These are phyloP conservation scores for Xenus cinereus DNA, from an alignment of 2,113 vertebrate genomes.

Conservation along the genomic window DNA sequence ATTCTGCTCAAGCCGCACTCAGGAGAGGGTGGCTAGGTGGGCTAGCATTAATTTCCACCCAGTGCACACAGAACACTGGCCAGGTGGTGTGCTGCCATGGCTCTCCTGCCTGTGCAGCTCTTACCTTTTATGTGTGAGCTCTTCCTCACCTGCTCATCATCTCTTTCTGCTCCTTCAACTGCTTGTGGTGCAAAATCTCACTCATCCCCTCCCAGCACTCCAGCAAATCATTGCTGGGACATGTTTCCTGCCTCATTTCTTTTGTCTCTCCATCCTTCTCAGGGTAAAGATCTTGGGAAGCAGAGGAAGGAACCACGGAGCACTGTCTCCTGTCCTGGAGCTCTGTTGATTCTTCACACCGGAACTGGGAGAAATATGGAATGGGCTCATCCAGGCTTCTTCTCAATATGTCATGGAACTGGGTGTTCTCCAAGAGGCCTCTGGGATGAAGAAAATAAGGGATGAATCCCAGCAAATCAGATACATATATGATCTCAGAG, in stretches of 20 bases:
- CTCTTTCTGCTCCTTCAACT: conserved; percentile 53
- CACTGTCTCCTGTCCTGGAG: background rate
- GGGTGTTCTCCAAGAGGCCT: conserved; percentile 78
- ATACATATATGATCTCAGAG: background rate
- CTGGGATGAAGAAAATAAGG: conserved; percentile 63
- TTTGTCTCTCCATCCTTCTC: background rate
- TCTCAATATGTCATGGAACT: conserved; percentile 74
- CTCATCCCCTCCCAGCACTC: background rate
- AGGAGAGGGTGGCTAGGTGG: background rate
- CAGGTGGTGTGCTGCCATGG: background rate
- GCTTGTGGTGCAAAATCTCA: background rate
- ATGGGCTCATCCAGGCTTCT: conserved; percentile 66
- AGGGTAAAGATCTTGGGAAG: background rate
- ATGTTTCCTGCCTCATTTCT: background rate
- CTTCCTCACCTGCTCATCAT: conserved; percentile 71
- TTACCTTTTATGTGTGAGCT: background rate
- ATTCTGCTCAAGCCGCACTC: background rate
- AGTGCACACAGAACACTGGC: background rate
- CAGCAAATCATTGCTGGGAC: background rate
- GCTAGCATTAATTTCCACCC: background rate
- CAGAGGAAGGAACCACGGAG: background rate
- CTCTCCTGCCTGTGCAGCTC: background rate
- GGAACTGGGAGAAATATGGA: conserved; percentile 79
- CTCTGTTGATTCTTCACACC: conserved; percentile 11
- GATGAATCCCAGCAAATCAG: background rate